Percentiles rank a stretch among this genome's conserved stretches.
Conservation (phyloP, 1,140 invertebrate species). For the Apis laboriosa region DNA sequence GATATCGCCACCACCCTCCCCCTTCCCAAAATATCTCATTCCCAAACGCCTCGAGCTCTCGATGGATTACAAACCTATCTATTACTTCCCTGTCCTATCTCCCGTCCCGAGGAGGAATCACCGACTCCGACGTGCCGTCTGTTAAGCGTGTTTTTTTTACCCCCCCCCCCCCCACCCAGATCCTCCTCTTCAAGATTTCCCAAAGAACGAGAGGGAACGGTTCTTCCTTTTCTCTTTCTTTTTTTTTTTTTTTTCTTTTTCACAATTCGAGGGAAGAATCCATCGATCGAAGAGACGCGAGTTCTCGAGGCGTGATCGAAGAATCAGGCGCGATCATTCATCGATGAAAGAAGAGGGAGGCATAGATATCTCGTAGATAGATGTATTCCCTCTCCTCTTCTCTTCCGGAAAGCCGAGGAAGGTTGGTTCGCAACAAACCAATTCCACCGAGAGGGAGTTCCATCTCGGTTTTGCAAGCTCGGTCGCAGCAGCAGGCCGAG, state of each 20-base stretch:
- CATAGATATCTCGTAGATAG: too few species aligned
- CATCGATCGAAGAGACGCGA: too few species aligned
- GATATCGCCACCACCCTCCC: conserved; percentile 78
- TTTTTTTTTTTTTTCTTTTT: neutral
- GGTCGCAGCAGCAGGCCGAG: conserved; percentile 31
- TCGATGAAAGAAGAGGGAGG: too few species aligned
- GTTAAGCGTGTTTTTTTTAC: conserved; percentile 1
- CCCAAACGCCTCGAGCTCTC: conserved; percentile 78
- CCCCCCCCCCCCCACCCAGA: neutral
- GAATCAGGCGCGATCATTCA: too few species aligned
- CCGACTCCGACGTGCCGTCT: conserved; percentile 67
- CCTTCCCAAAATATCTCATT: conserved; percentile 81
- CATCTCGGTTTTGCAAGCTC: conserved; percentile 25
- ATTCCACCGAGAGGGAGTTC: conserved; percentile 28
- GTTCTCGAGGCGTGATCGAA: neutral
- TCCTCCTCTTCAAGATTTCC: conserved; percentile 36
- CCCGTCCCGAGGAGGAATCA: conserved; percentile 58
- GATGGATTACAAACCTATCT: conserved; percentile 82
- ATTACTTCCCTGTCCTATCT: conserved; percentile 78
- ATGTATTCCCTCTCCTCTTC: neutral
- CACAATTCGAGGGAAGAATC: too few species aligned
- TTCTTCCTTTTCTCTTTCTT: neutral
- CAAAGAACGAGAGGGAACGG: neutral
- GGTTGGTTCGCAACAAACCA: conserved; percentile 26
- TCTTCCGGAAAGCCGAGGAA: neutral